Conservation (phyloP, 2,113 vertebrate genomes). For the Urocynchramus pylzowi region DNA sequence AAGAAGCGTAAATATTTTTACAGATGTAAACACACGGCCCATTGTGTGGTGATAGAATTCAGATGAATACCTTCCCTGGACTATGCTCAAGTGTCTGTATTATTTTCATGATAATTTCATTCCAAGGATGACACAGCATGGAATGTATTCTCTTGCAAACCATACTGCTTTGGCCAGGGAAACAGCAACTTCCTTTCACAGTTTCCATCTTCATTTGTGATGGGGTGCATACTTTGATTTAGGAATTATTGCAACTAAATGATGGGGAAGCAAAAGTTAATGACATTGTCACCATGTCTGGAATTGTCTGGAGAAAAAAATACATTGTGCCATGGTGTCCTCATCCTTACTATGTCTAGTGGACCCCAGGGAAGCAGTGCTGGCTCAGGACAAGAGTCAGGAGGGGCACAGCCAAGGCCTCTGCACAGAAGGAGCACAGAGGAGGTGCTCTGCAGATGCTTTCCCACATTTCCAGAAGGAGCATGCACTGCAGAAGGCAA, state of each 20-base stretch:
- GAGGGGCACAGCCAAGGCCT: not conserved
- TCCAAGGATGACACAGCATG: not conserved
- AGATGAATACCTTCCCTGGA: not conserved
- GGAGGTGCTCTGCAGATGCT: not conserved
- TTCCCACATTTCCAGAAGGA: not conserved
- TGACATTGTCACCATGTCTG: not conserved
- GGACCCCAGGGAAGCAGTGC: not conserved
- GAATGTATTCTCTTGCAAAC: not conserved
- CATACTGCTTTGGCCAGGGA: not conserved
- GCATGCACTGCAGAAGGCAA: not conserved
- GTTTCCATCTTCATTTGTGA: not conserved
- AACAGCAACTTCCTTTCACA: not conserved
- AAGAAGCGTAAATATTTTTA: constrained; percentile 2
- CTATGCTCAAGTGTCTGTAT: not conserved
- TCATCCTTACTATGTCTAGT: not conserved
- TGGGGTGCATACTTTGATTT: not conserved
- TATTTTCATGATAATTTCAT: not conserved
- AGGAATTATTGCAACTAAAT: not conserved
- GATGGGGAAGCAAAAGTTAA: not conserved
- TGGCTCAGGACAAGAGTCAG: not conserved
- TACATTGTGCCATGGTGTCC: not conserved
- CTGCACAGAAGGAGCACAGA: not conserved
- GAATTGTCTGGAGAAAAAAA: not conserved
- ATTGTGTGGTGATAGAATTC: not conserved
- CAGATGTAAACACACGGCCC: not conserved